Evolutionary conservation across 2,888 invertebrate genomes (phyloP).

Genomic region (Hirtodrosophila alboralis): DNA sequence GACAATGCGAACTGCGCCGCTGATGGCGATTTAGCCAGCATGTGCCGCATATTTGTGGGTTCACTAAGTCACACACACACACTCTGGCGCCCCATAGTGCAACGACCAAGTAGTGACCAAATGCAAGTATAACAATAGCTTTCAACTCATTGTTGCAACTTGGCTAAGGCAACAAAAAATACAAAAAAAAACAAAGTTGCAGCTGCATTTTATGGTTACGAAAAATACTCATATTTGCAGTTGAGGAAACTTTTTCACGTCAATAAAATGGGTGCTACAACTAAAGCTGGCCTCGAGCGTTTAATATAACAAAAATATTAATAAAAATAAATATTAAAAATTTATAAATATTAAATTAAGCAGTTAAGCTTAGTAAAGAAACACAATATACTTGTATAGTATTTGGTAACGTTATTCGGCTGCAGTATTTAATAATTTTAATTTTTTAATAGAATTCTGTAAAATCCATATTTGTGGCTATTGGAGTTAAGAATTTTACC

Average conservation of each 20-base stretch:
- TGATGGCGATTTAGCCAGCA: conserved; percentile 51
- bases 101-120: conserved; percentile 57
- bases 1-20: conserved; percentile 36
- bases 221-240: conserved; percentile 48
- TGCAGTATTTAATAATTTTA: too few relatives aligned
- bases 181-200: conserved; percentile 59
- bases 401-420: too few relatives aligned
- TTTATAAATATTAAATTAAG: too few relatives aligned
- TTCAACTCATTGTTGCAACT: conserved; percentile 54
- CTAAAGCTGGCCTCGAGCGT: too few relatives aligned
- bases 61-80: conserved; percentile 59
- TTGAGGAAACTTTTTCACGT: conserved; percentile 29
- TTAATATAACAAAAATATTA: too few relatives aligned
- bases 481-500: too few relatives aligned
- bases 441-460: too few relatives aligned
- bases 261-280: conserved; percentile 42
- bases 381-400: too few relatives aligned
- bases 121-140: conserved; percentile 60
- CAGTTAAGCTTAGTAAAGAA: too few relatives aligned
- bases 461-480: too few relatives aligned
- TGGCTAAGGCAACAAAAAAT: conserved; percentile 26
- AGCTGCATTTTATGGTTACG: conserved; percentile 68
- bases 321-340: too few relatives aligned
- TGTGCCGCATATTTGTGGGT: conserved; percentile 57
- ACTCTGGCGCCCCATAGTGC: conserved; percentile 46